A percentile compares a stretch with the other conserved stretches of the same genome.
phyloP scores from a whole-genome alignment of 2,113 vertebrate genomes.

The Pogonocichla stellata region DNA sequence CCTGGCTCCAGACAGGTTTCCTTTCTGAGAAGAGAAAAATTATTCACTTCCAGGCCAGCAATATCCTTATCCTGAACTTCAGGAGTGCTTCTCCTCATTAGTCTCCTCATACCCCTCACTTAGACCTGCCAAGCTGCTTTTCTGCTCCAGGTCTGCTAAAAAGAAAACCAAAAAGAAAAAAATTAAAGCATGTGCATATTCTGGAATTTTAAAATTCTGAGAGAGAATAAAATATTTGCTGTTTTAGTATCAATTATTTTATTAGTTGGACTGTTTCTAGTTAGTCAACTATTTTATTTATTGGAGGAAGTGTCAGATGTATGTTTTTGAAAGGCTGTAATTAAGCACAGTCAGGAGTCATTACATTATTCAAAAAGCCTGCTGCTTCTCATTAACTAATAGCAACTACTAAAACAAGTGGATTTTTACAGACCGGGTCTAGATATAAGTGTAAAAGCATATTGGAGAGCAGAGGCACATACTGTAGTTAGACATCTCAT shows the following conservation, averaged over 20 bases:
- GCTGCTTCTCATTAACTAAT: slow-evolving; percentile 2
- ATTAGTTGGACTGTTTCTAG: background rate
- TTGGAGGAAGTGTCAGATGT: background rate
- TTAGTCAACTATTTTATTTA: background rate
- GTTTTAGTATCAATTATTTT: background rate
- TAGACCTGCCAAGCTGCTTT: background rate
- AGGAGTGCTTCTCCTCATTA: background rate
- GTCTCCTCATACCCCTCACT: background rate
- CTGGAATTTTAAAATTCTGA: background rate
- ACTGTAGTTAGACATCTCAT: background rate
- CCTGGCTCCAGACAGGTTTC: background rate
- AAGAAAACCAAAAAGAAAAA: background rate
- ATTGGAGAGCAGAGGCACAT: background rate
- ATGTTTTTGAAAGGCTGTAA: background rate
- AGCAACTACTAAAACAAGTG: background rate
- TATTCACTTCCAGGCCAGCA: background rate
- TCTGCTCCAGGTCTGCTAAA: background rate
- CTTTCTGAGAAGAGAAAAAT: background rate
- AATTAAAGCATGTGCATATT: background rate
- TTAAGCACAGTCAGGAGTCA: slow-evolving; percentile 21
- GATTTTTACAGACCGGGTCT: background rate
- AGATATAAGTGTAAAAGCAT: background rate
- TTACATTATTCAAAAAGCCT: slow-evolving; percentile 5
- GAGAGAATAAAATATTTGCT: background rate
- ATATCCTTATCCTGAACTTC: background rate